A percentile compares a stretch with the other conserved stretches of the same genome.
Conservation (phyloP, 2,888 invertebrate genomes). For the Euclidia mi region DNA sequence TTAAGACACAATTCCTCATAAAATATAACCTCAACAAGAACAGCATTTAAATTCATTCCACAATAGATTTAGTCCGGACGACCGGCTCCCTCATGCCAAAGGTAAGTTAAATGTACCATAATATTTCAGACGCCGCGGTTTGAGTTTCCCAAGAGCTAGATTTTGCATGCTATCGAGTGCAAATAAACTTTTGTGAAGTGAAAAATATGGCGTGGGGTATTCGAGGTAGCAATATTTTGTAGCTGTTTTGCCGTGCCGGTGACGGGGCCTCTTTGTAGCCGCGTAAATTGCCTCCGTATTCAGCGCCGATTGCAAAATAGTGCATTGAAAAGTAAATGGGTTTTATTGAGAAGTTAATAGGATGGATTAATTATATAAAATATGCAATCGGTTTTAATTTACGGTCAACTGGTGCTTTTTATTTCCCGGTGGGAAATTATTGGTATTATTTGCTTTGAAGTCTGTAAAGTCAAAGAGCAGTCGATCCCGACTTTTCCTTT, state of each 20-base stretch:
- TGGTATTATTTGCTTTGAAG: no score
- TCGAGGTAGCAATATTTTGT: conserved; percentile 59
- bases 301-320: conserved; percentile 59
- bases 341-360: conserved; percentile 38
- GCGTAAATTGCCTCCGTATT: conserved; percentile 61
- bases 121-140: conserved; percentile 45
- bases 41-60: conserved; percentile 31
- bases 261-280: conserved; percentile 64
- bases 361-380: conserved; percentile 15
- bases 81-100: conserved; percentile 26
- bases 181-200: conserved; percentile 67
- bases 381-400: not conserved
- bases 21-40: not conserved
- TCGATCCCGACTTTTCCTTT: no score
- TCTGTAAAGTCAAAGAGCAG: no score
- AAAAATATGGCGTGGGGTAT: conserved; percentile 58
- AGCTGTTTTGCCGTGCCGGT: conserved; percentile 56
- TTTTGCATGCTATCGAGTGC: conserved; percentile 61
- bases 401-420: no score
- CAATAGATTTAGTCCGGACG: conserved; percentile 31
- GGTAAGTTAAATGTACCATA: conserved; percentile 55
- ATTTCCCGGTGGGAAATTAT: no score
- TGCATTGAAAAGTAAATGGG: conserved; percentile 49
- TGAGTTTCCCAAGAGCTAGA: conserved; percentile 53
- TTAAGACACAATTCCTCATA: no score